Evolutionary conservation across 2,888 invertebrate species (phyloP), one percentile per base, ranked within the genome.

Genomic region (Stenodema calcarata): DNA sequence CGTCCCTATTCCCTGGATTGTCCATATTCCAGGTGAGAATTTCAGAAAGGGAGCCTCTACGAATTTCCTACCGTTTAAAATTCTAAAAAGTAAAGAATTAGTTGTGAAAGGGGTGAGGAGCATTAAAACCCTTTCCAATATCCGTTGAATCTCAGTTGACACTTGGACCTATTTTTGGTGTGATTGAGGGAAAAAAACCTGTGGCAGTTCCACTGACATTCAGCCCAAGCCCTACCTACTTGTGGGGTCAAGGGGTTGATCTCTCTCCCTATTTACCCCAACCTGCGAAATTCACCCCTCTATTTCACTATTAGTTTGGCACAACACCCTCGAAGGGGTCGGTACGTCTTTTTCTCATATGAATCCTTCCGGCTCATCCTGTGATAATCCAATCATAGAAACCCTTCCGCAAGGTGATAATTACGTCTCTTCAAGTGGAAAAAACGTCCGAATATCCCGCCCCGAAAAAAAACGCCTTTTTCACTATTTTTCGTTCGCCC

Each of bases 301-400:
- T 62, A 62, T 23, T 23, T 23, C 27, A 18, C 62, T 23, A 54
- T 54, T 54, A 23, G n/a, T 50, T 50, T 50, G 1, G 35, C 35
- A 7, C 16, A 50, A 50, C 50, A 2, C 50, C 62, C 27, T 62
- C 62, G 23, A 12, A 62, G 23, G 62, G 47, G 62, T n/a, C n/a
- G n/a, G n/a, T 23, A 23, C 11, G 23, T 62, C 62, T 62, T 62
- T 62, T 62, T 23, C 62, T 27, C n/a, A n/a, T 62, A 23, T 62
- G 62, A 54, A 3, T 54, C 54, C 54, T 28, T 1, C 35, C 30
- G 1, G 35, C 30, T 30, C 73, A 30, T 75, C 73, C 73, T 35
- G 35, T 16, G 73, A 75, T 75, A 75, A 75, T 75, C 73, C 73
- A 75, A 75, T 75, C 35, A n/a, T 75, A n/a, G n/a, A 16, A 75